Percentiles rank a stretch among this genome's conserved stretches.
These are phyloP conservation scores for Calliphora vicina DNA, from an alignment of 1,140 invertebrate genomes.

Conservation along the genomic window DNA sequence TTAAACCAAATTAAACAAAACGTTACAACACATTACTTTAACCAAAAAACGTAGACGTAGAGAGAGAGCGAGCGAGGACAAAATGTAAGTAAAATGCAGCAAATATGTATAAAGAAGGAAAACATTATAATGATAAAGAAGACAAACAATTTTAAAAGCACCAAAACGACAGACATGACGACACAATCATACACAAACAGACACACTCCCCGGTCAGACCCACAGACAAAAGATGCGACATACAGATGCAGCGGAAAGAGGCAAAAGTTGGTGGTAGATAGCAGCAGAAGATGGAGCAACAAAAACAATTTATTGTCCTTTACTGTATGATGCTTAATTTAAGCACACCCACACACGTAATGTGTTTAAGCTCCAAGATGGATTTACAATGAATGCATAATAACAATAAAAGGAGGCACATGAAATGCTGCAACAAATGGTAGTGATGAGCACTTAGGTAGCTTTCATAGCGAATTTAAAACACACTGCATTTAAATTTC, in stretches of 20 bases:
- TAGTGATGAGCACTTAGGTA: not conserved
- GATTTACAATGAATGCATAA: not conserved
- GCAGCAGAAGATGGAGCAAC: not conserved
- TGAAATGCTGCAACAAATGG: not conserved
- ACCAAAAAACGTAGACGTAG: not conserved
- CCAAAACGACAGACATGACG: not conserved
- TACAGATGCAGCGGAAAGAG: not conserved
- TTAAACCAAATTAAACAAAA: conserved; percentile 17
- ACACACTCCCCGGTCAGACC: not conserved
- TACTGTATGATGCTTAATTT: conserved; percentile 5
- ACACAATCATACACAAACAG: not conserved
- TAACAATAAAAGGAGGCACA: not conserved
- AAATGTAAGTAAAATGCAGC: not conserved
- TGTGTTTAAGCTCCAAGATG: not conserved
- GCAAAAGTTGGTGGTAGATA: not conserved
- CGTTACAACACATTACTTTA: not conserved
- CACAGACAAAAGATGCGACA: not conserved
- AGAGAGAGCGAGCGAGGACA: not conserved
- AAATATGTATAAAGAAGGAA: conserved; percentile 1
- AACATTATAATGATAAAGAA: conserved; percentile 6
- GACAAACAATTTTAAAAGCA: conserved; percentile 11
- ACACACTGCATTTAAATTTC: not conserved
- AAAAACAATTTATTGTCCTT: not conserved
- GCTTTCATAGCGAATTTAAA: not conserved
- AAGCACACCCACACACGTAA: conserved; percentile 8